These are phyloP conservation scores for Lamellibrachia columna DNA, from an alignment of 2,888 invertebrate genomes.

Conservation along the genomic window DNA sequence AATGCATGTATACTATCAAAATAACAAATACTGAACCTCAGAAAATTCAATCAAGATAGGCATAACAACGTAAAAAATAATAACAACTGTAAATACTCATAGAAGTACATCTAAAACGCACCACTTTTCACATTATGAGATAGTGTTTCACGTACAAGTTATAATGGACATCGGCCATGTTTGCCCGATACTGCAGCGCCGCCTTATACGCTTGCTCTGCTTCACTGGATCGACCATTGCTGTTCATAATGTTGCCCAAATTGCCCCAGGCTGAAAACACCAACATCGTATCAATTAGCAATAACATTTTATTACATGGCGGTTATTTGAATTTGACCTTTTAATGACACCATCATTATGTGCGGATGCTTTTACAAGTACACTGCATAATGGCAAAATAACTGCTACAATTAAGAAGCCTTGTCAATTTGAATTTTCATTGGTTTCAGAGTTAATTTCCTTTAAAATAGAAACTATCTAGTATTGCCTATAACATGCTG, in stretches of 20 bases:
- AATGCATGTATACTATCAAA: too few species aligned
- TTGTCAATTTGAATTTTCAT: neutral
- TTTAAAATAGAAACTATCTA: neutral
- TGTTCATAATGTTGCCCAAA: constrained; percentile 92
- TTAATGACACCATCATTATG: neutral
- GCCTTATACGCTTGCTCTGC: constrained; percentile 91
- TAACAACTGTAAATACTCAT: too few species aligned
- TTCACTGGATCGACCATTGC: constrained; percentile 84
- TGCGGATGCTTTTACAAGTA: neutral
- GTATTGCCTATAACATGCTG: too few species aligned
- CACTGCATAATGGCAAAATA: neutral
- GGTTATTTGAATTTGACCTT: neutral
- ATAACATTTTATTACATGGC: neutral
- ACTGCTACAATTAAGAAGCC: neutral
- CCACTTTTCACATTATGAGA: too few species aligned
- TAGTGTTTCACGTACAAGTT: constrained; percentile 84
- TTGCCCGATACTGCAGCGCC: constrained; percentile 89
- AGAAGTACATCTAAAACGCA: too few species aligned
- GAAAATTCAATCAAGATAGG: too few species aligned
- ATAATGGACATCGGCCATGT: constrained; percentile 99
- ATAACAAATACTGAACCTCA: too few species aligned
- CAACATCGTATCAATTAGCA: neutral
- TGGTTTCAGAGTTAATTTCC: neutral
- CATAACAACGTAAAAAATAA: too few species aligned
- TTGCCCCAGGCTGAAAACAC: constrained; percentile 86